Evolutionary conservation across 2,797 vertebrate genomes (phyloP).

Genomic region (Cyprinella venusta): DNA sequence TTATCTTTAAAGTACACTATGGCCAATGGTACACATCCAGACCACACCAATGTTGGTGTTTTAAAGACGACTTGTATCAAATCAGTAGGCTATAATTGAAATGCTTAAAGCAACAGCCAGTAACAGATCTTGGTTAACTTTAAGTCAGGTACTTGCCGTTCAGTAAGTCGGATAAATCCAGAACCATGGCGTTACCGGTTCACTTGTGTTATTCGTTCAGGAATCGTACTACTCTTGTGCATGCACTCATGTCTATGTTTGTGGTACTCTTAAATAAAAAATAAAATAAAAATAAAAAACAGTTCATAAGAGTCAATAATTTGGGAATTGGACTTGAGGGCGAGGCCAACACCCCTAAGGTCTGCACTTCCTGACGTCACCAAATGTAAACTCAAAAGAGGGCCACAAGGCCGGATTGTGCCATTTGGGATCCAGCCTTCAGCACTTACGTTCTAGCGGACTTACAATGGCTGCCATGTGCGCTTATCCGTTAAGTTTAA

Average conservation of each 20-base stretch:
- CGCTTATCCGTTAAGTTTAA: too few relatives aligned
- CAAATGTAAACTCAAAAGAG: too few relatives aligned
- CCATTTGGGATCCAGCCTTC: too few relatives aligned
- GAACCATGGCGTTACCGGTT: background rate
- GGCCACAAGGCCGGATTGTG: too few relatives aligned
- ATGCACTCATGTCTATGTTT: background rate
- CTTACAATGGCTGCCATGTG: too few relatives aligned
- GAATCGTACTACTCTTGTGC: background rate
- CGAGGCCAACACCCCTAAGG: too few relatives aligned
- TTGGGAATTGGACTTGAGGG: background rate
- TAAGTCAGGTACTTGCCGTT: background rate
- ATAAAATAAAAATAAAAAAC: too few relatives aligned
- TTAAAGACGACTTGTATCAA: background rate
- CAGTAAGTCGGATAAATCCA: background rate
- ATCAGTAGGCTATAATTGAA: background rate
- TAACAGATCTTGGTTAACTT: background rate
- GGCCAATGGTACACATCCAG: background rate
- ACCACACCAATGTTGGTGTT: background rate
- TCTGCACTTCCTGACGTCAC: too few relatives aligned
- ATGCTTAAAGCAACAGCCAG: background rate
- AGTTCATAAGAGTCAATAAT: background rate
- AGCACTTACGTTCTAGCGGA: too few relatives aligned
- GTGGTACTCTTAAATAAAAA: background rate
- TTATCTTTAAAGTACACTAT: too few relatives aligned
- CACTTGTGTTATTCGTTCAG: background rate